phyloP scores from a whole-genome alignment of 2,797 vertebrate species.

The Onychomys arenicola region DNA sequence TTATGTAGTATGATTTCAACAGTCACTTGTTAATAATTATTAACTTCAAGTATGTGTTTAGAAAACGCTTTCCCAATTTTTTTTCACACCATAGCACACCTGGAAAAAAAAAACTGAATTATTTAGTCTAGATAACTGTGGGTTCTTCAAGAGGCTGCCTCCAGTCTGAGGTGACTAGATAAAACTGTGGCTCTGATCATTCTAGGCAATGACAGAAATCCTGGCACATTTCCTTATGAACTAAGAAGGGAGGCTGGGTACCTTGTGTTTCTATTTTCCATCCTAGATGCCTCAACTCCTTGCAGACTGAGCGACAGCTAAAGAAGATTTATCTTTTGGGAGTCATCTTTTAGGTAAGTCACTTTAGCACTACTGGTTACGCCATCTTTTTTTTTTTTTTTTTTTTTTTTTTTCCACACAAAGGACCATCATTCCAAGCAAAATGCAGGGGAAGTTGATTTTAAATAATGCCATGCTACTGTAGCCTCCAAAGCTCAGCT shows the following conservation, averaged over 20 bases:
- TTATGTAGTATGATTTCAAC: not conserved
- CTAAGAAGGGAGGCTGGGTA: not conserved
- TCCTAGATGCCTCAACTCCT: not conserved
- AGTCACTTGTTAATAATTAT: not conserved
- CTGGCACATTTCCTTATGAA: not conserved
- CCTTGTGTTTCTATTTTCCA: not conserved
- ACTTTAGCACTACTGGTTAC: not conserved
- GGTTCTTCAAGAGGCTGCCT: not conserved
- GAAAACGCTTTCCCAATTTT: not conserved
- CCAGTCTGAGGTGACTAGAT: not conserved
- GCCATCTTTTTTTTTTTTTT: not conserved
- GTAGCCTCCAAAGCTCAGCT: not conserved
- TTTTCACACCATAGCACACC: not conserved
- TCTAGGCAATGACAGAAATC: not conserved
- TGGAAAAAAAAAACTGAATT: not conserved
- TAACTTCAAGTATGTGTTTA: not conserved
- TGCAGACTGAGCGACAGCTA: not conserved
- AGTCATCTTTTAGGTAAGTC: conserved; percentile 21
- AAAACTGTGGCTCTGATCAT: not conserved
- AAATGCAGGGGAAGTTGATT: not conserved
- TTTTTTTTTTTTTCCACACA: not conserved
- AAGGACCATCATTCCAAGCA: not conserved
- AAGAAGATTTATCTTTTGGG: not conserved
- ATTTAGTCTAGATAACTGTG: not conserved
- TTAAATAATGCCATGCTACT: not conserved